These are phyloP conservation scores for Caenorhabditis elegans DNA, from an alignment of 1,140 invertebrate genomes.

Conservation along the genomic window WBcel235 BX284605.5:13897501-13898000, in stretches of 20 bases:
- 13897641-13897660: not conserved
- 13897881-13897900: too few relatives aligned
- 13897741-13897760: constrained; percentile 23
- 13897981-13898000: constrained; percentile 74
- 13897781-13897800: constrained; percentile 30
- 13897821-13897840: not conserved
- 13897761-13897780: constrained; percentile 41
- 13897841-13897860: not conserved
- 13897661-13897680: constrained; percentile 16
- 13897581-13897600: not conserved
- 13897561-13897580: not conserved
- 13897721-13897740: not conserved
- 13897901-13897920: too few relatives aligned
- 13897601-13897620: not conserved
- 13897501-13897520: not conserved
- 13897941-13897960: constrained; percentile 69
- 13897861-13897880: not conserved
- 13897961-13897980: constrained; percentile 73
- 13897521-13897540: not conserved
- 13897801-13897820: constrained; percentile 16
- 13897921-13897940: not conserved
- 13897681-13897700: constrained; percentile 36
- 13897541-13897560: not conserved
- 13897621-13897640: not conserved
- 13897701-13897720: not conserved